Conservation (phyloP, 2,797 vertebrate species). For the Lepus oiostolus region DNA sequence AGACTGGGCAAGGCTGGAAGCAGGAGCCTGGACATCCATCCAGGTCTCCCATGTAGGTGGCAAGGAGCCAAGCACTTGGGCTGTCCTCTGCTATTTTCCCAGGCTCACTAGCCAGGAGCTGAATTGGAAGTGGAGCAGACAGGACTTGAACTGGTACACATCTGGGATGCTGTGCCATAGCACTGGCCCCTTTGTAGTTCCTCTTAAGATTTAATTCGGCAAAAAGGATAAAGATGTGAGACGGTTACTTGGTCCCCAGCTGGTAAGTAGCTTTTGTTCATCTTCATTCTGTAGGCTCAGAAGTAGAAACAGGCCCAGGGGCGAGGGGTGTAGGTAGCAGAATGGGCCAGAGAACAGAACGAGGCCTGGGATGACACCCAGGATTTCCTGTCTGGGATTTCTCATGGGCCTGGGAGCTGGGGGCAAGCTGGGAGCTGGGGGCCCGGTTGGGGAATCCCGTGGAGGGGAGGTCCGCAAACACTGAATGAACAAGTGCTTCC, state of each 20-base stretch:
- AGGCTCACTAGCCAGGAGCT: too few relatives aligned
- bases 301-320: neutral
- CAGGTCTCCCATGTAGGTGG: too few relatives aligned
- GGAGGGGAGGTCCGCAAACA: slow-evolving; percentile 2
- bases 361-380: neutral
- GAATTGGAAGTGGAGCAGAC: too few relatives aligned
- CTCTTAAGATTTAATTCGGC: neutral
- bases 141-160: too few relatives aligned
- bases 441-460: neutral
- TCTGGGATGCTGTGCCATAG: too few relatives aligned
- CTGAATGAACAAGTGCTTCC: slow-evolving; percentile 71
- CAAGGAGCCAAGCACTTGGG: too few relatives aligned
- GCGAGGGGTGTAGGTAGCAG: neutral
- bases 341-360: too few relatives aligned
- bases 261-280: neutral
- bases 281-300: neutral
- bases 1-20: too few relatives aligned
- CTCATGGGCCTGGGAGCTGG: neutral
- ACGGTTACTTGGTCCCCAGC: neutral
- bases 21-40: too few relatives aligned
- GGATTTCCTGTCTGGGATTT: neutral
- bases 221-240: neutral
- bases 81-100: too few relatives aligned
- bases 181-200: too few relatives aligned
- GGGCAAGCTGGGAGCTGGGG: neutral